Percentiles rank a stretch among this genome's conserved stretches.
Evolutionary conservation across 1,140 invertebrate genomes (phyloP).

Genomic region (Scaptomyza graminum): DNA sequence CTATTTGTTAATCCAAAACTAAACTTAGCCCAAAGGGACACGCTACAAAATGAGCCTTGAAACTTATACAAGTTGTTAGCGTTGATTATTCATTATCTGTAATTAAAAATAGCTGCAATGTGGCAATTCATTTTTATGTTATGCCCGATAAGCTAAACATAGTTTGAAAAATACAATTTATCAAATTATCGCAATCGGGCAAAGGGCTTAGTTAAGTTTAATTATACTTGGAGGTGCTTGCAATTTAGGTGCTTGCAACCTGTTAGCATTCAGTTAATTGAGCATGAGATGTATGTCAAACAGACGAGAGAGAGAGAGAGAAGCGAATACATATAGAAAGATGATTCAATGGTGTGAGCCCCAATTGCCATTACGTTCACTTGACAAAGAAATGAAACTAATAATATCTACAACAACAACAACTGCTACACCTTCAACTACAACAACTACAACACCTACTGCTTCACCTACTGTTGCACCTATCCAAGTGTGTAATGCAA

Average conservation of each 20-base stretch:
- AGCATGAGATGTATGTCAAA: constrained; percentile 44
- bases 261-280: constrained; percentile 38
- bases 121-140: background rate
- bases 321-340: background rate
- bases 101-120: constrained; percentile 3
- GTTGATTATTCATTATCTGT: constrained; percentile 1
- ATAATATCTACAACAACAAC: constrained; percentile 29
- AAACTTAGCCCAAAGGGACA: background rate
- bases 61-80: background rate
- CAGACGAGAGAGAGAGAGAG: background rate
- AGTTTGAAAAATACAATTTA: constrained; percentile 10
- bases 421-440: too few relatives aligned
- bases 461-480: background rate
- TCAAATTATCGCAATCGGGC: background rate
- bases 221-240: constrained; percentile 22
- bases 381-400: constrained; percentile 47
- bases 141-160: background rate
- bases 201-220: constrained; percentile 14
- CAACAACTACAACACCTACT: constrained; percentile 5
- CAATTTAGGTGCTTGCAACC: background rate
- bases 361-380: constrained; percentile 29
- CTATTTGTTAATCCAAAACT: background rate
- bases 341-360: background rate
- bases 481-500: constrained; percentile 42
- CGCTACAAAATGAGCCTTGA: background rate